Evolutionary conservation across 2,797 vertebrate species (phyloP), one percentile per base, ranked within the genome.

Genomic region (Poeciliopsis turneri): DNA sequence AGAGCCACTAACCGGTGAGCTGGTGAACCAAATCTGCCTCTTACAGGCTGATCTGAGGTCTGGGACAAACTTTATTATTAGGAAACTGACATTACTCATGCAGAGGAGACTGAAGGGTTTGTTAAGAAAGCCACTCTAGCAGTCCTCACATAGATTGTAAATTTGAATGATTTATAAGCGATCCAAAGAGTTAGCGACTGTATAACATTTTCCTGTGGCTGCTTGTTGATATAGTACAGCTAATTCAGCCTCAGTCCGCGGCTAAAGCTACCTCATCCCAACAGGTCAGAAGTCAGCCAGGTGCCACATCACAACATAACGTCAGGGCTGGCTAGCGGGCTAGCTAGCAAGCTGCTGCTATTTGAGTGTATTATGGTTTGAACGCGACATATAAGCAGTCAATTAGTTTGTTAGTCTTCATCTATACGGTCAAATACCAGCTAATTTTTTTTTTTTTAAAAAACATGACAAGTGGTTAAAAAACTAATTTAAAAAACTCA

Each of bases 261-360:
- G 20, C 55, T 61, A 0, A 33, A 16, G 79, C 80, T 86, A 78
- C 78, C 51, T 70, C 18, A 41, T 23, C 30, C 46, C 46, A 72
- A 81, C 77, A 84, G 69, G 78, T 82, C 86, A 88, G 39, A 75
- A 85, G 85, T 91, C 84, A 87, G 83, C 88, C 90, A 89, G 92
- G 81, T 92, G 94, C 93, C 93, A 94, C 92, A 94, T 93, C 91
- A 93, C 90, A 87, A 16, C 69, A 47, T 36, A 16, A 45, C 41
- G 51, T 25, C 66, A 18, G 71, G 25, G 61, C 74, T 77, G 84
- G 41, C 68, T 45, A 28, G 78, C 68, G 76, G 72, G 75, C 81
- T 30, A 53, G 78, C 82, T 69, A 77, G 74, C 81, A 28, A 53
- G 78, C 82, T 72, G 15, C 74, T 74, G 47, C 28, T 11, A 15